Conservation (phyloP, 2,797 vertebrate species). For the Cryptoblepharus egeriae region DNA sequence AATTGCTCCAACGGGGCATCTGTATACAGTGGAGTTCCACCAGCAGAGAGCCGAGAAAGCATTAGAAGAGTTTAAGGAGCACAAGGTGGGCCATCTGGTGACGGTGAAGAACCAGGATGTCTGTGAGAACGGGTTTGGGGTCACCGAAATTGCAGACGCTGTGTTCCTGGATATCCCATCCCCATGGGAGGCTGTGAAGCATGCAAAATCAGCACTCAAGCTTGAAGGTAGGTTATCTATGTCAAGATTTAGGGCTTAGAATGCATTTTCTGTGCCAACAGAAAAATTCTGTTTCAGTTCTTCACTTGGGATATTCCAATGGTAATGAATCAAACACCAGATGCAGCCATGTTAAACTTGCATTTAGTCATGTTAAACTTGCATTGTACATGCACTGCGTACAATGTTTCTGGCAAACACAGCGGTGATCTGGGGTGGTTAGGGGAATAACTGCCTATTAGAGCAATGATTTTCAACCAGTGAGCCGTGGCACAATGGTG, state of each 20-base stretch:
- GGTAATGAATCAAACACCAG: background rate
- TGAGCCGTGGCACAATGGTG: too few relatives aligned
- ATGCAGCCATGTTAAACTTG: background rate
- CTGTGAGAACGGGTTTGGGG: constrained; percentile 92
- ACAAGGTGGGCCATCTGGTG: constrained; percentile 89
- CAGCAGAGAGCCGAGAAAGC: constrained; percentile 92
- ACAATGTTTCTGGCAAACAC: background rate
- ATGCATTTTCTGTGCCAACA: too few relatives aligned
- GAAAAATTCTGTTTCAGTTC: too few relatives aligned
- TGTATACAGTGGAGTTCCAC: constrained; percentile 97
- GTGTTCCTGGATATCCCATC: constrained; percentile 97
- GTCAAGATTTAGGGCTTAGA: background rate
- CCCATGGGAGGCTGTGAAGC: constrained; percentile 94
- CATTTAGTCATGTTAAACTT: background rate
- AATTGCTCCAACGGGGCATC: constrained; percentile 91
- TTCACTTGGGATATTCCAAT: background rate
- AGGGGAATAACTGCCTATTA: too few relatives aligned
- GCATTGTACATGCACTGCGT: fast-evolving
- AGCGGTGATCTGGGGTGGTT: background rate
- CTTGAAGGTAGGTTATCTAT: constrained; percentile 80
- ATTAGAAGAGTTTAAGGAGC: constrained; percentile 89
- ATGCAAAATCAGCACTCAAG: constrained; percentile 90
- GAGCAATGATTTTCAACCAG: too few relatives aligned
- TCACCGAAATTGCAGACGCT: constrained; percentile 86
- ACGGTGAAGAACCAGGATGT: constrained; percentile 95